A percentile compares a stretch with the other conserved stretches of the same genome.
phyloP scores from a whole-genome alignment of 2,888 invertebrate genomes.

The Automeris io region DNA sequence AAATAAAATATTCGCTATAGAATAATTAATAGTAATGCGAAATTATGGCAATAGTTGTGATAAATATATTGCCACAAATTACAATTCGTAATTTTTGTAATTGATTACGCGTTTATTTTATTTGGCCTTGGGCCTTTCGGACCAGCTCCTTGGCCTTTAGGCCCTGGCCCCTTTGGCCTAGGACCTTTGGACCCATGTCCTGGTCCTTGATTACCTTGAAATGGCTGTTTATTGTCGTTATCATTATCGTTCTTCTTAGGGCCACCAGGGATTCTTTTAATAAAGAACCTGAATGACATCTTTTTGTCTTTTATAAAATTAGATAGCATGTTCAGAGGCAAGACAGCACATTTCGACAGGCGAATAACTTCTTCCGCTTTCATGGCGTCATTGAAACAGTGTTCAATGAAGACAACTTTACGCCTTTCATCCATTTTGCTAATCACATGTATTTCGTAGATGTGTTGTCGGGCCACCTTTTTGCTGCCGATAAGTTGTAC shows the following conservation, averaged over 20 bases:
- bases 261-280: constrained; percentile 36
- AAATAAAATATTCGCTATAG: not conserved
- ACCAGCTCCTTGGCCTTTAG: constrained; percentile 29
- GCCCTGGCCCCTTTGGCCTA: constrained; percentile 23
- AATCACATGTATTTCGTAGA: constrained; percentile 54
- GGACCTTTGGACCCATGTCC: constrained; percentile 16
- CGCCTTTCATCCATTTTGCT: constrained; percentile 49
- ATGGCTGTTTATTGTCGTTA: constrained; percentile 17
- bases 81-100: not conserved
- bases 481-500: constrained; percentile 59
- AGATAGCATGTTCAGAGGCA: constrained; percentile 43
- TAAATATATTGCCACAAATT: not conserved
- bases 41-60: not conserved
- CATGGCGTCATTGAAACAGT: constrained; percentile 54
- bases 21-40: not conserved
- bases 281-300: constrained; percentile 45
- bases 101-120: constrained; percentile 2
- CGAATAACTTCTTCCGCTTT: constrained; percentile 56
- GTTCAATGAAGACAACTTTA: constrained; percentile 49
- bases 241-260: constrained; percentile 26
- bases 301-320: constrained; percentile 49
- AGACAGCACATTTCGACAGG: constrained; percentile 46
- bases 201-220: too few species aligned
- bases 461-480: constrained; percentile 44
- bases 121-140: constrained; percentile 12